phyloP scores from a whole-genome alignment of 2,113 vertebrate genomes.

The Kobus ellipsiprymnus region DNA sequence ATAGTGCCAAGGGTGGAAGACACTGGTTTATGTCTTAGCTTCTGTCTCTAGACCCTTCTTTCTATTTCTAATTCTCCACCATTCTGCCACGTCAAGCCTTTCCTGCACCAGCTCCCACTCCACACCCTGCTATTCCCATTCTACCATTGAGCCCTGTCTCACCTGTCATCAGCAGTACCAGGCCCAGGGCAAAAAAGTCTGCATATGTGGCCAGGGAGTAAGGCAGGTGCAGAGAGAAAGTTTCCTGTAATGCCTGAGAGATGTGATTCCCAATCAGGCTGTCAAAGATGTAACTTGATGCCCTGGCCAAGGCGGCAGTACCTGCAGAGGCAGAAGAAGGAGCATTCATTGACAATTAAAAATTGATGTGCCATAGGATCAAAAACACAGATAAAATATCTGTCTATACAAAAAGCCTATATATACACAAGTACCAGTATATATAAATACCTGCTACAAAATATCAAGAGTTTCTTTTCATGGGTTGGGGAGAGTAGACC shows the following conservation, averaged over 20 bases:
- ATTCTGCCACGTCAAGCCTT: too few species aligned
- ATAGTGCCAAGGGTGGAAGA: too few species aligned
- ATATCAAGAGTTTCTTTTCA: neutral
- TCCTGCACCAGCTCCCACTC: fast-evolving
- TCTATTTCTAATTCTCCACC: neutral
- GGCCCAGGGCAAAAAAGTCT: constrained; percentile 89
- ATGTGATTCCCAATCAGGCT: constrained; percentile 88
- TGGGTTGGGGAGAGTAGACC: neutral
- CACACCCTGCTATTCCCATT: fast-evolving
- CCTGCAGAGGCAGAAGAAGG: neutral
- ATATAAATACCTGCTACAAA: too few species aligned
- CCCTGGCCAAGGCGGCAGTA: constrained; percentile 89
- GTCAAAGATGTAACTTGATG: constrained; percentile 91
- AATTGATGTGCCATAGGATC: too few species aligned
- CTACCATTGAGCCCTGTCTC: neutral
- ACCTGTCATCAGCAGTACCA: constrained; percentile 90
- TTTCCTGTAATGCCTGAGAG: constrained; percentile 82
- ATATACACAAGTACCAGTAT: too few species aligned
- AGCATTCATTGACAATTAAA: fast-evolving
- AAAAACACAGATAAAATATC: neutral
- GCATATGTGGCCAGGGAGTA: constrained; percentile 85
- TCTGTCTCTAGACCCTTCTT: neutral
- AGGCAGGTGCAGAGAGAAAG: constrained; percentile 78
- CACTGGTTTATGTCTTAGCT: neutral
- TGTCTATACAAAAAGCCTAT: too few species aligned